Evolutionary conservation across 2,113 vertebrate genomes (phyloP).

Genomic region (Silurus glanis): DNA sequence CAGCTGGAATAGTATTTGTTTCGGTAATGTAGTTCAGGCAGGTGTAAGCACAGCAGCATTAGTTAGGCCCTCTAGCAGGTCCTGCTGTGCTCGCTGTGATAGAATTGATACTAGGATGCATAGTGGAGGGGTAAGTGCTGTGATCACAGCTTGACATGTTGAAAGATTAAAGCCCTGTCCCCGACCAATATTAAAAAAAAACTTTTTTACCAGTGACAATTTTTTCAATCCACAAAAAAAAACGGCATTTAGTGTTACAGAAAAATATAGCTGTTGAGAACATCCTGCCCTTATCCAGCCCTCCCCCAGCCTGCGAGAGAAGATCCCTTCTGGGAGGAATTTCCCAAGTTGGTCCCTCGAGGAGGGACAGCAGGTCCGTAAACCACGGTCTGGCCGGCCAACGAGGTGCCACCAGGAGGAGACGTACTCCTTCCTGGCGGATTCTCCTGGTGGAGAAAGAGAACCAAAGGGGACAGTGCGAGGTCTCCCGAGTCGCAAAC

Average conservation of each 20-base stretch:
- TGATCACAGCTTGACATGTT: conserved; percentile 26
- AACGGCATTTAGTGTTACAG: background rate
- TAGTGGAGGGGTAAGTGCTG: conserved; percentile 14
- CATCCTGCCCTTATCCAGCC: no score
- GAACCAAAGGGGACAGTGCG: no score
- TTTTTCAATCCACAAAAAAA: background rate
- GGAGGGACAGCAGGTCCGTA: no score
- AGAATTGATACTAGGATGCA: conserved; percentile 37
- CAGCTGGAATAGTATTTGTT: conserved; percentile 18
- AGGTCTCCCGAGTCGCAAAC: no score
- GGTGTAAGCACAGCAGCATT: conserved; percentile 42
- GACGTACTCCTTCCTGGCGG: no score
- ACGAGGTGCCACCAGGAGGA: no score
- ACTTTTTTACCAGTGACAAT: background rate
- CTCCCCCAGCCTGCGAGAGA: no score
- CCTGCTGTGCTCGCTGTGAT: conserved; percentile 22
- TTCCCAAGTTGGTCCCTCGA: no score
- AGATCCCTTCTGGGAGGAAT: no score
- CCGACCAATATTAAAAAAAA: background rate
- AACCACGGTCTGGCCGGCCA: no score
- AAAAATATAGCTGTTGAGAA: background rate
- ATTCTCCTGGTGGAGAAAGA: no score
- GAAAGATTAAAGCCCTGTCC: background rate
- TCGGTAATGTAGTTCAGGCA: conserved; percentile 31
- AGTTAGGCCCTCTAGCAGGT: conserved; percentile 12